These are phyloP conservation scores for Phortica magna DNA, from an alignment of 2,888 invertebrate species.

Conservation along the genomic window DNA sequence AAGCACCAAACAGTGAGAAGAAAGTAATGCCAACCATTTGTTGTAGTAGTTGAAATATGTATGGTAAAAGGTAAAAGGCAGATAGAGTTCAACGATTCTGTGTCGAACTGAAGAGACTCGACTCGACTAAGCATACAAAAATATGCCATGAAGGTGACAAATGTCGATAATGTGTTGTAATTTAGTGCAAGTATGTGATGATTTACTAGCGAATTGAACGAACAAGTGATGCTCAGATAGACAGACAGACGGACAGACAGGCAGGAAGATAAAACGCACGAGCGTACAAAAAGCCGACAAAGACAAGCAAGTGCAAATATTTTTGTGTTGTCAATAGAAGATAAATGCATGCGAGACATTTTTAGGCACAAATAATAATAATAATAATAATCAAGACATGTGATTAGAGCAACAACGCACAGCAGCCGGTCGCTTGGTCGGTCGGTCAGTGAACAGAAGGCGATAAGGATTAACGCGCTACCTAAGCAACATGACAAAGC, in stretches of 20 bases:
- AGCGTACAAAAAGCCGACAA: background rate
- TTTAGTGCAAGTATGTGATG: slow-evolving; percentile 44
- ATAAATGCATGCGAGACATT: slow-evolving; percentile 14
- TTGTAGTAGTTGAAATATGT: no score
- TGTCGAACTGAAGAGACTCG: background rate
- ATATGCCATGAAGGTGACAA: slow-evolving; percentile 46
- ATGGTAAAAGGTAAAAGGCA: background rate
- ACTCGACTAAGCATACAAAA: slow-evolving; percentile 18
- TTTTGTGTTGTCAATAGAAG: slow-evolving; percentile 3
- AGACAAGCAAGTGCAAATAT: background rate
- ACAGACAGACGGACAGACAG: background rate
- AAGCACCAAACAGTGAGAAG: no score
- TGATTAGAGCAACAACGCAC: background rate
- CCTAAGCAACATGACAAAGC: background rate
- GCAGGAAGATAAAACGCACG: background rate
- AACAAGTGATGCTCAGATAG: slow-evolving; percentile 7
- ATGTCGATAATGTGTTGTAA: slow-evolving; percentile 49
- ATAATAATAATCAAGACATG: background rate
- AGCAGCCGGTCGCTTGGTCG: background rate
- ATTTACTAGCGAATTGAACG: slow-evolving; percentile 19
- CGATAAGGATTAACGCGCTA: slow-evolving; percentile 13
- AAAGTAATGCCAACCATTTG: no score
- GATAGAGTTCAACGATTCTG: slow-evolving; percentile 24
- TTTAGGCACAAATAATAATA: slow-evolving; percentile 12
- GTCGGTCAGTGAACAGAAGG: background rate